phyloP scores from a whole-genome alignment of 2,797 vertebrate genomes.

The Chloroceryle amazona region DNA sequence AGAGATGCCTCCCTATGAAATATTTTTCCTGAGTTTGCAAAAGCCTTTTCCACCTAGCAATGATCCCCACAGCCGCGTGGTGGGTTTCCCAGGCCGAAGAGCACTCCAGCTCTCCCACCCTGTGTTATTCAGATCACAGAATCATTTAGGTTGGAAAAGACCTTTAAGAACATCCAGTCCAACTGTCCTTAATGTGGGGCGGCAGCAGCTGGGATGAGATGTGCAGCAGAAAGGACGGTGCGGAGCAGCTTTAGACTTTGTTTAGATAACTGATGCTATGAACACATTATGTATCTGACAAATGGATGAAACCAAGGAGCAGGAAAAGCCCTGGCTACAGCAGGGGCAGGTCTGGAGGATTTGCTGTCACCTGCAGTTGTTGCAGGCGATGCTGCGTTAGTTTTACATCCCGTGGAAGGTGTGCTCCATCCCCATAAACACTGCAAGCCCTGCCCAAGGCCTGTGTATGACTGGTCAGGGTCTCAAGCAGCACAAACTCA shows the following conservation, averaged over 20 bases:
- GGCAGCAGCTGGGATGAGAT: background rate
- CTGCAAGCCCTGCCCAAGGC: background rate
- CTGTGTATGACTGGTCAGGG: rapidly evolving
- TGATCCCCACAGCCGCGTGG: rapidly evolving
- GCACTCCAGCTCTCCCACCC: background rate
- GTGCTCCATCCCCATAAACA: background rate
- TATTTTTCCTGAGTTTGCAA: background rate
- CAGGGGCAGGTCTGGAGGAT: background rate
- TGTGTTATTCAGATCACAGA: background rate
- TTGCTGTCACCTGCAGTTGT: background rate
- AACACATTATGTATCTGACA: background rate
- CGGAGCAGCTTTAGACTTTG: background rate
- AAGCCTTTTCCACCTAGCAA: background rate
- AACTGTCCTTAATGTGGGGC: rapidly evolving
- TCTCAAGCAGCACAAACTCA: background rate
- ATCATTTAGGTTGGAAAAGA: background rate
- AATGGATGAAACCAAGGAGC: background rate
- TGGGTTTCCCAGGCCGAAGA: background rate
- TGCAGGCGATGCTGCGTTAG: rapidly evolving
- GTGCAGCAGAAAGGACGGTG: rapidly evolving
- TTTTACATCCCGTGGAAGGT: background rate
- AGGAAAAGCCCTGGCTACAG: background rate
- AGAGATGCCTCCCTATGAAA: background rate
- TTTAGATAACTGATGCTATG: background rate
- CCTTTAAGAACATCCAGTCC: background rate